phyloP scores from a whole-genome alignment of 1,140 invertebrate genomes.

The Zaprionus africanus region DNA sequence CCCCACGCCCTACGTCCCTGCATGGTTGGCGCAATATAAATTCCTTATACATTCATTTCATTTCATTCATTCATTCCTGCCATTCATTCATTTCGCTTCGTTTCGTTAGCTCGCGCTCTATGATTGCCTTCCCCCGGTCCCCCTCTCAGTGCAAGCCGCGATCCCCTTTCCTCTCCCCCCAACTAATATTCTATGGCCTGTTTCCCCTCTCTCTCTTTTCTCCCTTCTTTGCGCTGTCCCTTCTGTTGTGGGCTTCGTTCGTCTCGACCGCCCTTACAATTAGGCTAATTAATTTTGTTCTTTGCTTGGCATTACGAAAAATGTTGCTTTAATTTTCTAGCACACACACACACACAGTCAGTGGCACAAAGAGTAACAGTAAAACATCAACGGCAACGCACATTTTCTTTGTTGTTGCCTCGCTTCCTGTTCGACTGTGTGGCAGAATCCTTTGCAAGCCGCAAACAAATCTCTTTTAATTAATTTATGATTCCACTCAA shows the following conservation, averaged over 20 bases:
- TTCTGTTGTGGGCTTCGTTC: conserved; percentile 32
- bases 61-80: conserved; percentile 57
- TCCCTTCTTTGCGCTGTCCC: conserved; percentile 11
- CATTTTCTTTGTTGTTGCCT: conserved; percentile 70
- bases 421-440: conserved; percentile 57
- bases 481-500: conserved; percentile 84
- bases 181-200: neutral
- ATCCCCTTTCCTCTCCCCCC: neutral
- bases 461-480: conserved; percentile 84
- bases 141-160: neutral
- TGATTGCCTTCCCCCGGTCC: conserved; percentile 20
- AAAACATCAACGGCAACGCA: conserved; percentile 51
- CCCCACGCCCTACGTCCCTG: conserved; percentile 32
- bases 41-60: conserved; percentile 72
- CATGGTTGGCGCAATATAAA: conserved; percentile 67
- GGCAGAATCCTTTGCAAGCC: conserved; percentile 81
- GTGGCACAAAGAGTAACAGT: conserved; percentile 15
- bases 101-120: conserved; percentile 49
- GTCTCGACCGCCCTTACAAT: conserved; percentile 75
- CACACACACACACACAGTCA: conserved; percentile 32
- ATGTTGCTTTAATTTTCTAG: conserved; percentile 81
- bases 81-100: conserved; percentile 72
- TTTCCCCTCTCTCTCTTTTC: neutral
- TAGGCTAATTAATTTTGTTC: conserved; percentile 83
- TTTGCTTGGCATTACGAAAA: conserved; percentile 79